A percentile compares a stretch with the other conserved stretches of the same genome.
These are phyloP conservation scores for Archaeoteleia sp. DNA, from an alignment of 2,888 invertebrate genomes.

Conservation along the genomic window DNA sequence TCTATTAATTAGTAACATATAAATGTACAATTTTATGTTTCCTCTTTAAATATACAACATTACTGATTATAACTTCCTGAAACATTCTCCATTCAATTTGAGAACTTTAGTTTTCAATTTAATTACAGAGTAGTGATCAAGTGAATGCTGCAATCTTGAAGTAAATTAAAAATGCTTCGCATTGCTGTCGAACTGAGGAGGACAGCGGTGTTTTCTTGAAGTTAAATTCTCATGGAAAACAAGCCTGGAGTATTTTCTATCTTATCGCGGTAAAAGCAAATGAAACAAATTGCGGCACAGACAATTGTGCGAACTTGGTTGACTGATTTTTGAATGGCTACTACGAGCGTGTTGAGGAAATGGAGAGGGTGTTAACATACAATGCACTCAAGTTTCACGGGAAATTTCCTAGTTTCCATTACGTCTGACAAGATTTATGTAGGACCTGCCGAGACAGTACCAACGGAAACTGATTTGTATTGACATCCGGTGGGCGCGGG, in stretches of 20 bases:
- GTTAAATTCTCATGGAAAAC: slow-evolving; percentile 14
- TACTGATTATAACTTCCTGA: no score
- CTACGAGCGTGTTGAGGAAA: slow-evolving; percentile 35
- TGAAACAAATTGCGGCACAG: slow-evolving; percentile 43
- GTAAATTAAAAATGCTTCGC: no score
- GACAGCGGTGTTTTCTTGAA: slow-evolving; percentile 22
- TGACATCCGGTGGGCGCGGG: slow-evolving; percentile 52
- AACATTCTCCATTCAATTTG: no score
- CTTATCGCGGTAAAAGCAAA: slow-evolving; percentile 42
- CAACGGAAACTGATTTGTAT: slow-evolving; percentile 51
- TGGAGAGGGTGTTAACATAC: slow-evolving; percentile 52
- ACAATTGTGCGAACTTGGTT: slow-evolving; percentile 50
- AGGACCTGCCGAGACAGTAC: slow-evolving; percentile 33
- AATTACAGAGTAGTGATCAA: no score
- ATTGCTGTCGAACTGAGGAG: slow-evolving; percentile 9
- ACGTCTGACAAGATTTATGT: slow-evolving; percentile 53
- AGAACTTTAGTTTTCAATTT: no score
- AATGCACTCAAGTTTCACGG: slow-evolving; percentile 53
- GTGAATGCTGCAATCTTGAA: no score
- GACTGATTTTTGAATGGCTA: slow-evolving; percentile 50
- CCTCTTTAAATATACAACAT: no score
- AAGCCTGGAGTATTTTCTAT: slow-evolving; percentile 6
- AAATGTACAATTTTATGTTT: no score
- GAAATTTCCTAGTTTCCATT: slow-evolving; percentile 56
- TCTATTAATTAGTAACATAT: no score